Percentiles rank a stretch among this genome's conserved stretches.
Conservation (phyloP, 2,888 invertebrate species). For the Lasiommata megera region DNA sequence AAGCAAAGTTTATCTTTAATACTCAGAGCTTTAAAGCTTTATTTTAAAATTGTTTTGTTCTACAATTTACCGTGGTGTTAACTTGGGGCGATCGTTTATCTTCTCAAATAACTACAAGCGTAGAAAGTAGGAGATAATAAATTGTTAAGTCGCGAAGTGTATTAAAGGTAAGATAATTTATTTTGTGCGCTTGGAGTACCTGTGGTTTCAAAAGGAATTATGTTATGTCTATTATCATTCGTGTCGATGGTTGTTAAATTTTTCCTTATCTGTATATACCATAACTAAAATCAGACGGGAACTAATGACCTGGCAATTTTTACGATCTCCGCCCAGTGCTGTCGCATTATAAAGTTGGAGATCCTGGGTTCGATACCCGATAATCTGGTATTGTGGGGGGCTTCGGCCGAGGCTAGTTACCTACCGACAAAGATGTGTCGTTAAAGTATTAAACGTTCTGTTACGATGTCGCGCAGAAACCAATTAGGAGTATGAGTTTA, state of each 20-base stretch:
- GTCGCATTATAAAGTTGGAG: no score
- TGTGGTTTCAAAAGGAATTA: not conserved
- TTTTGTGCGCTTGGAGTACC: constrained; percentile 4
- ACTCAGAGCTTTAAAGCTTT: not conserved
- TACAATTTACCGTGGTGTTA: constrained; percentile 10
- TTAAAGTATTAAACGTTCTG: no score
- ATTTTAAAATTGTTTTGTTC: constrained; percentile 13
- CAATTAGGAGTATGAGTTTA: no score
- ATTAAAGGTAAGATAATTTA: constrained; percentile 20
- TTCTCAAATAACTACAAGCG: constrained; percentile 28
- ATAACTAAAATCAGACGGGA: not conserved
- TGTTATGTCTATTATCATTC: not conserved
- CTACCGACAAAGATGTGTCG: no score
- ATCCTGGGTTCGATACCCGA: no score
- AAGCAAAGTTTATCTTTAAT: constrained; percentile 8
- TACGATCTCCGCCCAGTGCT: no score
- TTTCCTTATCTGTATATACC: not conserved
- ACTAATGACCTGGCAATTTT: no score
- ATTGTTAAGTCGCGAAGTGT: constrained; percentile 18
- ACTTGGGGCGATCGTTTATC: constrained; percentile 25
- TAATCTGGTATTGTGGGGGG: no score
- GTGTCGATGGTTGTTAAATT: not conserved
- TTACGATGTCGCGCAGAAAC: no score
- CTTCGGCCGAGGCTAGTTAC: no score
- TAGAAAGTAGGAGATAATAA: constrained; percentile 26